These are phyloP conservation scores for Azemiops feae DNA, from an alignment of 2,113 vertebrate genomes.

Conservation along the genomic window DNA sequence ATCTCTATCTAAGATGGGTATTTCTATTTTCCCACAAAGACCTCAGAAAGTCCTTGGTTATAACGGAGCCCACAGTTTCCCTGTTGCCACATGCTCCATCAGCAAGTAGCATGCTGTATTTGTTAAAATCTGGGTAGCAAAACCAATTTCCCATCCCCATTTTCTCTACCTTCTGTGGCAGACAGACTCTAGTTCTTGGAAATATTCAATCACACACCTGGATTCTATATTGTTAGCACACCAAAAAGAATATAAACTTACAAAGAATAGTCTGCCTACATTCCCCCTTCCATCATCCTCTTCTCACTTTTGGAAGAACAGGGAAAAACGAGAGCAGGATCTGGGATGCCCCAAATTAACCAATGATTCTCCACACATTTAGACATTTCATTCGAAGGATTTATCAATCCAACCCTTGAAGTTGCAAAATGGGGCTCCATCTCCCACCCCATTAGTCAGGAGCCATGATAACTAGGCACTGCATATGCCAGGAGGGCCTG, in stretches of 20 bases:
- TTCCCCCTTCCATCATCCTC: neutral
- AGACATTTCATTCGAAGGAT: neutral
- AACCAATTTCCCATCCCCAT: neutral
- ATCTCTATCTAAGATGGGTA: neutral
- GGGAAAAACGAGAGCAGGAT: neutral
- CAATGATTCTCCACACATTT: neutral
- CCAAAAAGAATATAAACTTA: neutral
- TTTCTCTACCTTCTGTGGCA: neutral
- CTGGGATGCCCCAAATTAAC: neutral
- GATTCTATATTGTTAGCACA: neutral
- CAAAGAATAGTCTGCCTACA: neutral
- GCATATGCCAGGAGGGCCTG: slow-evolving; percentile 66
- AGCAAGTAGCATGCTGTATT: neutral
- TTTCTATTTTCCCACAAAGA: neutral
- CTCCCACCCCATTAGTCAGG: slow-evolving; percentile 39
- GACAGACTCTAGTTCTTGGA: neutral
- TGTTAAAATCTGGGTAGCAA: neutral
- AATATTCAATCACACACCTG: neutral
- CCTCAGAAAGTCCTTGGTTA: neutral
- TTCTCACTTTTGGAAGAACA: neutral
- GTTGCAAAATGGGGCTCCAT: slow-evolving; percentile 18
- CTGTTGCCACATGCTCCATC: neutral
- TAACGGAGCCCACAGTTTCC: too few species aligned
- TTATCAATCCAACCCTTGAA: slow-evolving; percentile 28
- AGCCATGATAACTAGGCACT: slow-evolving; percentile 75